Conservation (phyloP, 2,113 vertebrate genomes). For the Stomatorhinus ivindoensis region DNA sequence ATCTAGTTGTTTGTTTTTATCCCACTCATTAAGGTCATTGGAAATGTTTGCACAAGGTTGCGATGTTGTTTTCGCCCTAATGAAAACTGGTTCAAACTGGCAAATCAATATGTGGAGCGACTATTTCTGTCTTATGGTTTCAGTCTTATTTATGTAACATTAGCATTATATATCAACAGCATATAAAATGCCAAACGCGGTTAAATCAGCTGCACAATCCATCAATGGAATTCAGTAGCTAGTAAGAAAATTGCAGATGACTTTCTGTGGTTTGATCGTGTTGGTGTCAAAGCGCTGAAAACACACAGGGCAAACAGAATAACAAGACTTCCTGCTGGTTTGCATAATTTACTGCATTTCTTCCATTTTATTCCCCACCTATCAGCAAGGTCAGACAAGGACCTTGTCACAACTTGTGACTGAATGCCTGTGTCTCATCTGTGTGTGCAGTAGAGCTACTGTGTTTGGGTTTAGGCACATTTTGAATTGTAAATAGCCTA, state of each 20-base stretch:
- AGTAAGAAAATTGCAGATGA: not conserved
- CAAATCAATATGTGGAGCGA: not conserved
- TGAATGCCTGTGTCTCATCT: not conserved
- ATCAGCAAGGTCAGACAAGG: not conserved
- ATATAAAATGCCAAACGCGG: not conserved
- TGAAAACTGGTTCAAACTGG: slow-evolving; percentile 2
- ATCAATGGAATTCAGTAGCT: slow-evolving; percentile 1
- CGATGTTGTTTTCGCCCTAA: not conserved
- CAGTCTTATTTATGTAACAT: not conserved
- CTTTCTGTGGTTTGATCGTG: not conserved
- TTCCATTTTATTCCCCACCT: not conserved
- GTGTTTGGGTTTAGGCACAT: slow-evolving; percentile 48
- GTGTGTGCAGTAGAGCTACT: slow-evolving; percentile 43
- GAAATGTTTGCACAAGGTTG: slow-evolving; percentile 6
- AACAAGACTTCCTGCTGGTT: not conserved
- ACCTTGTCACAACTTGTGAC: not conserved
- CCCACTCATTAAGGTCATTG: slow-evolving; percentile 13
- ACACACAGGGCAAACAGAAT: not conserved
- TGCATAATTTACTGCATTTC: not conserved
- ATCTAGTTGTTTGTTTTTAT: slow-evolving; percentile 13
- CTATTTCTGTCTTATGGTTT: not conserved
- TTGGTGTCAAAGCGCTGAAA: not conserved
- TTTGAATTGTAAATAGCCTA: slow-evolving; percentile 59
- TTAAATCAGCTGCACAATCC: not conserved
- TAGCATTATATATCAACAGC: not conserved